Conservation (phyloP, 2,888 invertebrate species). For the Tetrapedia diversipes region DNA sequence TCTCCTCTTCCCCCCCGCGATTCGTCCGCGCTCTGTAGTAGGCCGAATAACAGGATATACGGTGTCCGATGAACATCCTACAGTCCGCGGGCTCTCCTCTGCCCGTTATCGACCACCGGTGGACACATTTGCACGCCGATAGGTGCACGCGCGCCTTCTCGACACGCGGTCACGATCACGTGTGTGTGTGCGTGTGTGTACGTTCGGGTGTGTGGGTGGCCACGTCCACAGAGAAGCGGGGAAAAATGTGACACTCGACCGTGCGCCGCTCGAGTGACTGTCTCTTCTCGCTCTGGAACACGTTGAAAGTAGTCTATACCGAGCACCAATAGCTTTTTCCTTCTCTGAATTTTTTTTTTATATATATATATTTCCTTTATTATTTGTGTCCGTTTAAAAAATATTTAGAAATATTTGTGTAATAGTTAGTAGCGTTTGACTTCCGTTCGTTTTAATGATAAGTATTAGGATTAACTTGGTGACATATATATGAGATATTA, state of each 20-base stretch:
- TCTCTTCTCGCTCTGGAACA: slow-evolving; percentile 27
- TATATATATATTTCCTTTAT: too few species aligned
- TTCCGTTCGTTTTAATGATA: too few species aligned
- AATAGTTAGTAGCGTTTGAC: too few species aligned
- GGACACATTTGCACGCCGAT: slow-evolving; percentile 66
- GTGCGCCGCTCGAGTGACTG: slow-evolving; percentile 11
- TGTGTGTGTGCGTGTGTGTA: too few species aligned
- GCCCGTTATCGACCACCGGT: slow-evolving; percentile 79
- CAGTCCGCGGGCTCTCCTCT: slow-evolving; percentile 59
- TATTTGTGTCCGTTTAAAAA: too few species aligned
- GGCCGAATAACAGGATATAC: slow-evolving; percentile 82
- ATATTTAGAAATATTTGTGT: too few species aligned
- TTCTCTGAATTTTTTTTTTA: too few species aligned
- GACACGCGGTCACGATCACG: slow-evolving; percentile 36
- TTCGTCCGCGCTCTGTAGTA: slow-evolving; percentile 72
- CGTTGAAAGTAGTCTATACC: not conserved
- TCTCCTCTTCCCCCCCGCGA: slow-evolving; percentile 15
- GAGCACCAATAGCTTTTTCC: too few species aligned
- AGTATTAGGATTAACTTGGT: too few species aligned
- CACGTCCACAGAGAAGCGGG: slow-evolving; percentile 28
- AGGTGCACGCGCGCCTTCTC: slow-evolving; percentile 54
- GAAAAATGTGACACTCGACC: slow-evolving; percentile 36
- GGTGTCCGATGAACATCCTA: slow-evolving; percentile 82
- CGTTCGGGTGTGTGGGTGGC: slow-evolving; percentile 40
- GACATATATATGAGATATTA: too few species aligned